Evolutionary conservation across 2,888 invertebrate species (phyloP).

Genomic region (Thalpophila matura): DNA sequence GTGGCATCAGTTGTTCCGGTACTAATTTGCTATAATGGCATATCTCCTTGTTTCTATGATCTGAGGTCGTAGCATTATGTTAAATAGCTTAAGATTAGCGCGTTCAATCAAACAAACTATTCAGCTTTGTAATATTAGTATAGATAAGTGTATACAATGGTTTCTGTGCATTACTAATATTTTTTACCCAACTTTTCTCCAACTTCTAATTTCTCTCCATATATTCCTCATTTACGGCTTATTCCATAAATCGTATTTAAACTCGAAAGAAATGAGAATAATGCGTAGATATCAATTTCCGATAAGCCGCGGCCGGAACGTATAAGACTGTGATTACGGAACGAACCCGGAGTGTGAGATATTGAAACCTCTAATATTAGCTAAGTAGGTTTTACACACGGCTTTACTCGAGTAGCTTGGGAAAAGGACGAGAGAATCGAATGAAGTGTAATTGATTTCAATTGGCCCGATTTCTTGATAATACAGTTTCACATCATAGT

Average conservation of each 20-base stretch:
- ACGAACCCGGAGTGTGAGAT: conserved; percentile 34
- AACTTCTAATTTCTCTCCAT: conserved; percentile 2
- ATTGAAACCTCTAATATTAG: conserved; percentile 49
- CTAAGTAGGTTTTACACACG: conserved; percentile 50
- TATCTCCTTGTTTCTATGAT: no score
- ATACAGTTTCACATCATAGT: background rate
- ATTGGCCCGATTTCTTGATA: conserved; percentile 19
- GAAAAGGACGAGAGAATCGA: background rate
- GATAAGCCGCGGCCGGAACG: conserved; percentile 54
- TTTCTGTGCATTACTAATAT: conserved; percentile 17
- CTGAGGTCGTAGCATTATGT: no score
- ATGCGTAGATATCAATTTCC: conserved; percentile 60
- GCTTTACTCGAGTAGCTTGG: conserved; percentile 28
- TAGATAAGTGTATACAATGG: no score
- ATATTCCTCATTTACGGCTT: conserved; percentile 22
- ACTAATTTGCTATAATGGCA: no score
- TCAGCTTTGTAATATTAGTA: no score
- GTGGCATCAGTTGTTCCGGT: no score
- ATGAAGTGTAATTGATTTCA: conserved; percentile 32
- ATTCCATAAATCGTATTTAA: conserved; percentile 43
- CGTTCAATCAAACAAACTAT: no score
- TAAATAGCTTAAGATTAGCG: no score
- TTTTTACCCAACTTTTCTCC: background rate
- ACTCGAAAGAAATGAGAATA: conserved; percentile 54
- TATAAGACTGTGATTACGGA: conserved; percentile 54